These are phyloP conservation scores for Rambutsinella grinnellia DNA, from an alignment of 2,888 invertebrate genomes.

Conservation along the genomic window DNA sequence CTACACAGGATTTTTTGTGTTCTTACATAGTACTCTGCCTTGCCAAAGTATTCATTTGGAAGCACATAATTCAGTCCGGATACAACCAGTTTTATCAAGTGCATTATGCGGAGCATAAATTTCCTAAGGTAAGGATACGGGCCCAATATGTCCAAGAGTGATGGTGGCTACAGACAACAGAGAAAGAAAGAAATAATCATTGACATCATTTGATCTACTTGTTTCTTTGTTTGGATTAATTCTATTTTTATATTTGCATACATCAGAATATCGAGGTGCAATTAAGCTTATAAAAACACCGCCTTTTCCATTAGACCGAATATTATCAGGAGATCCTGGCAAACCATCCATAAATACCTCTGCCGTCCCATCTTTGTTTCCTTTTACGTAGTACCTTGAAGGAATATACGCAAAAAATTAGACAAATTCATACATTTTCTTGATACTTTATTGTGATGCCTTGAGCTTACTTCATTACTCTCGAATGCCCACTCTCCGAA, in stretches of 20 bases:
- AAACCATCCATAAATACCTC: slow-evolving; percentile 87
- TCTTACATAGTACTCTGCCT: slow-evolving; percentile 75
- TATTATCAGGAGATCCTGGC: slow-evolving; percentile 81
- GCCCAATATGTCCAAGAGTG: slow-evolving; percentile 43
- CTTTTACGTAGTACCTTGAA: slow-evolving; percentile 79
- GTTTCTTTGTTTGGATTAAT: too few relatives aligned
- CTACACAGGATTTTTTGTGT: too few relatives aligned
- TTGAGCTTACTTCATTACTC: slow-evolving; percentile 55
- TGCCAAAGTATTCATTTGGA: slow-evolving; percentile 77
- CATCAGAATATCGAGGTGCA: slow-evolving; percentile 69
- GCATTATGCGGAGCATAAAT: slow-evolving; percentile 51
- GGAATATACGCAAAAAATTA: background rate
- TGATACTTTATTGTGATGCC: background rate
- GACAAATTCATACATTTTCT: slow-evolving; percentile 1
- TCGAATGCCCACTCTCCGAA: slow-evolving; percentile 75
- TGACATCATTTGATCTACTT: too few relatives aligned
- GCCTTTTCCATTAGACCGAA: slow-evolving; percentile 74
- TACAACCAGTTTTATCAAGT: slow-evolving; percentile 67
- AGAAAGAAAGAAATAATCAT: too few relatives aligned
- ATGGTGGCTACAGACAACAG: slow-evolving; percentile 28
- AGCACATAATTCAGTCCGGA: slow-evolving; percentile 74
- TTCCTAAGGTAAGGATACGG: slow-evolving; percentile 52
- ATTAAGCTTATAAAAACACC: slow-evolving; percentile 79
- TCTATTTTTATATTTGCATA: slow-evolving; percentile 29
- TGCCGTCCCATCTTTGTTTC: slow-evolving; percentile 81